Percentiles rank a stretch among this genome's conserved stretches.
Evolutionary conservation across 2,797 vertebrate species (phyloP).

Genomic region (Leptoclinus maculatus): DNA sequence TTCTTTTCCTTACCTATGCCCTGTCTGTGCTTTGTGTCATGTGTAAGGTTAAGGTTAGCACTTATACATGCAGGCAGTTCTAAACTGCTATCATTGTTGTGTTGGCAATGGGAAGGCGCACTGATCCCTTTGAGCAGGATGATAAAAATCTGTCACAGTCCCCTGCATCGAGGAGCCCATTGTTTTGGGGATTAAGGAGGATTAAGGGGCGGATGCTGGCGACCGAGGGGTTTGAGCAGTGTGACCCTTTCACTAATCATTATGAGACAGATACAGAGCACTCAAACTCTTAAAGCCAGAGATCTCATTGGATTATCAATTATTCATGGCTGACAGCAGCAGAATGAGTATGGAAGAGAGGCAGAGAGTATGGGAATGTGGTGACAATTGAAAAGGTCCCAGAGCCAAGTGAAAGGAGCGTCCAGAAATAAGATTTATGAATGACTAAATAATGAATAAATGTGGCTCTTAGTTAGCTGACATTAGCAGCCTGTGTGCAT

Average conservation of each 20-base stretch:
- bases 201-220: slow-evolving; percentile 77
- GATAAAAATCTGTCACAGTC: slow-evolving; percentile 82
- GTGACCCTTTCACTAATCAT: slow-evolving; percentile 78
- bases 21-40: slow-evolving; percentile 13
- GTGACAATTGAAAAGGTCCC: slow-evolving; percentile 23
- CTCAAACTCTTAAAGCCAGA: slow-evolving; percentile 67
- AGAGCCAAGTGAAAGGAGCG: slow-evolving; percentile 1
- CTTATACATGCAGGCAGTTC: slow-evolving; percentile 34
- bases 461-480: slow-evolving; percentile 24
- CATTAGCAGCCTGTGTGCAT: slow-evolving; percentile 27
- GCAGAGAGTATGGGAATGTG: slow-evolving; percentile 24
- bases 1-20: slow-evolving; percentile 11
- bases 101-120: slow-evolving; percentile 61
- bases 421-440: slow-evolving; percentile 44
- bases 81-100: slow-evolving; percentile 66
- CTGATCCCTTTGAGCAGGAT: slow-evolving; percentile 77
- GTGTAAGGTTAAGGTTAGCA: slow-evolving; percentile 26
- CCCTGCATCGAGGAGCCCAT: slow-evolving; percentile 74
- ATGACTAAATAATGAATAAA: slow-evolving; percentile 27
- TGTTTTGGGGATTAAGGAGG: slow-evolving; percentile 82
- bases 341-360: slow-evolving; percentile 36
- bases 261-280: slow-evolving; percentile 71
- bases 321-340: slow-evolving; percentile 69
- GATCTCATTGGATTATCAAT: slow-evolving; percentile 77
- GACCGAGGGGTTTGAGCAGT: slow-evolving; percentile 65